Conservation (phyloP, 2,797 vertebrate genomes). For the Sciaenops ocellatus region DNA sequence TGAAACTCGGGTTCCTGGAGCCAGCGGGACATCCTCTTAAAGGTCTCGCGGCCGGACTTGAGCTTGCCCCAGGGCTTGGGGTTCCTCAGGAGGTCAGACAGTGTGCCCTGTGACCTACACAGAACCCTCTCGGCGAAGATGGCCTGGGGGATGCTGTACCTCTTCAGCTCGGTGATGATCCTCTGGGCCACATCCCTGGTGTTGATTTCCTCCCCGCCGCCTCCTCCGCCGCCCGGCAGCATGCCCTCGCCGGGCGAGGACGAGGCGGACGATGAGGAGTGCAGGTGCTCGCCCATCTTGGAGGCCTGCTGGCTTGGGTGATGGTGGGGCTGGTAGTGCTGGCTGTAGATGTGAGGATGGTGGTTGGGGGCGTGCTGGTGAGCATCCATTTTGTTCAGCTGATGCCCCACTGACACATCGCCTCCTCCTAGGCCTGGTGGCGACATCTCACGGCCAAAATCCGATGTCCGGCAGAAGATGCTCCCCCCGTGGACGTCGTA, state of each 20-base stretch:
- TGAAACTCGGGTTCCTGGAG: constrained; percentile 91
- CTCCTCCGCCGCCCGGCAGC: constrained; percentile 67
- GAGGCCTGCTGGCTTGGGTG: constrained; percentile 82
- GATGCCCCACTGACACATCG: constrained; percentile 81
- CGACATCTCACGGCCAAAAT: constrained; percentile 88
- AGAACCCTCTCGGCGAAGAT: constrained; percentile 91
- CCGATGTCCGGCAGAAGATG: constrained; percentile 87
- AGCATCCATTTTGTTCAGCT: constrained; percentile 87
- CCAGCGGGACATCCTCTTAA: constrained; percentile 92
- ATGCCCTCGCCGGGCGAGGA: constrained; percentile 80
- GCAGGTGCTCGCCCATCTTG: constrained; percentile 85
- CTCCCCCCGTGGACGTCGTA: constrained; percentile 87
- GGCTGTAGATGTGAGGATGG: constrained; percentile 85
- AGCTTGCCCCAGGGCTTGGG: constrained; percentile 92
- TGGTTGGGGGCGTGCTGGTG: constrained; percentile 83
- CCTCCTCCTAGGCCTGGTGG: constrained; percentile 81
- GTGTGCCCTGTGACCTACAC: constrained; percentile 89
- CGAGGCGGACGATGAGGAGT: constrained; percentile 76
- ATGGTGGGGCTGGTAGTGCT: constrained; percentile 86
- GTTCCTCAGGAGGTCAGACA: constrained; percentile 91
- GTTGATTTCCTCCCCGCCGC: constrained; percentile 88
- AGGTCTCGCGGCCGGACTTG: constrained; percentile 91
- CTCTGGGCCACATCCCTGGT: constrained; percentile 90
- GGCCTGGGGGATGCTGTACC: constrained; percentile 92
- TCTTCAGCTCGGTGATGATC: constrained; percentile 90